Evolutionary conservation across 2,888 invertebrate species (phyloP).

Genomic region (Julus scanicus): DNA sequence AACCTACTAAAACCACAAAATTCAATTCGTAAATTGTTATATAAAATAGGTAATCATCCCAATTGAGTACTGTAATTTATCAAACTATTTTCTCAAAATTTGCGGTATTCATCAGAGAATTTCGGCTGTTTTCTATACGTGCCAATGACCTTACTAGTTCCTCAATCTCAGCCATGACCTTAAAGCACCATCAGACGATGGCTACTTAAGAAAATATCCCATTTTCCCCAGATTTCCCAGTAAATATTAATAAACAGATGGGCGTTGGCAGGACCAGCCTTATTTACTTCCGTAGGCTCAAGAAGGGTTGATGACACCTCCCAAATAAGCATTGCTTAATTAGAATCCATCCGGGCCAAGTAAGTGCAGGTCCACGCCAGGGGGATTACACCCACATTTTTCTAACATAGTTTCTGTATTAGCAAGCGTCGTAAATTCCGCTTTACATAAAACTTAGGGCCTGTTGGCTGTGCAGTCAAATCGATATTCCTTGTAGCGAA

Average conservation of each 20-base stretch:
- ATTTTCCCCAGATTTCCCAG: neutral
- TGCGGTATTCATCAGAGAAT: neutral
- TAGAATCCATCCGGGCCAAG: neutral
- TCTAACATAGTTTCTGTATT: neutral
- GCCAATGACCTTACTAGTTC: slow-evolving; percentile 4
- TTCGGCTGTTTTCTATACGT: neutral
- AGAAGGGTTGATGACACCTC: neutral
- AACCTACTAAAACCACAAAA: no score
- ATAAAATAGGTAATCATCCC: no score
- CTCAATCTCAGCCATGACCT: neutral
- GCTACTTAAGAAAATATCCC: neutral
- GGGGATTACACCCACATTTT: neutral
- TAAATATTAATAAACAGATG: neutral
- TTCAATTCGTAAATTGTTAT: no score
- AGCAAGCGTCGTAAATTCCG: neutral
- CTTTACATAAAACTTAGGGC: neutral
- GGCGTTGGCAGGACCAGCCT: slow-evolving; percentile 1
- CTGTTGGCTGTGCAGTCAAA: neutral
- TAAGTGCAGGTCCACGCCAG: neutral
- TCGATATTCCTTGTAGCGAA: slow-evolving; percentile 13
- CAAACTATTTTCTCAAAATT: neutral
- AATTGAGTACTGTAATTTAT: no score
- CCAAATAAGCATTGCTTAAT: neutral
- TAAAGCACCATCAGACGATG: neutral
- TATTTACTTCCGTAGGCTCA: neutral